Evolutionary conservation across 2,113 vertebrate genomes (phyloP).

Genomic region (Zeus faber): DNA sequence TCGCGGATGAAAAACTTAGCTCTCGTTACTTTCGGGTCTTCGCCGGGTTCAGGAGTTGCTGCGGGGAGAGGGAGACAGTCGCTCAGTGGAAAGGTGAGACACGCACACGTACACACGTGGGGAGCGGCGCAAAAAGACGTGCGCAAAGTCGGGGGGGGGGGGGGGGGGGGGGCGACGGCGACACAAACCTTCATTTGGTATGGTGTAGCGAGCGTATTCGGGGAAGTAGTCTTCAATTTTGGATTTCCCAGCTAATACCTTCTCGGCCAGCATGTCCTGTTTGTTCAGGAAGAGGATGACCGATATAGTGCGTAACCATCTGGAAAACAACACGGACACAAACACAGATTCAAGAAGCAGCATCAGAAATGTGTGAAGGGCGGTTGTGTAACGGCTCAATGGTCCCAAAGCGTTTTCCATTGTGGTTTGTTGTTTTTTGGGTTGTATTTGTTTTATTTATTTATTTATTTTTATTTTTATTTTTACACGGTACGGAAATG

Average conservation of each 20-base stretch:
- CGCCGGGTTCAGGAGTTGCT: conserved; percentile 95
- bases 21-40: conserved; percentile 97
- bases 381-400: too few species aligned
- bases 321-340: conserved; percentile 40
- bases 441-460: too few species aligned
- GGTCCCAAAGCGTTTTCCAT: too few species aligned
- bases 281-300: conserved; percentile 99
- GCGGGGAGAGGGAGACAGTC: conserved; percentile 21
- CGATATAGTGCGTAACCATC: conserved; percentile 98
- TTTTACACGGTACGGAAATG: too few species aligned
- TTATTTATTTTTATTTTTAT: too few species aligned
- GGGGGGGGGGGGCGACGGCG: too few species aligned
- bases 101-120: background rate
- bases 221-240: conserved; percentile 99
- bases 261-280: conserved; percentile 98
- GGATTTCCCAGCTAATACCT: conserved; percentile 98
- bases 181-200: conserved; percentile 92
- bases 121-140: background rate
- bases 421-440: too few species aligned
- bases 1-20: conserved; percentile 99
- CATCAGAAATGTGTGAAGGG: too few species aligned
- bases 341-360: too few species aligned
- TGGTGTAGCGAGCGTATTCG: conserved; percentile 93
- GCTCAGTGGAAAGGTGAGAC: too few species aligned
- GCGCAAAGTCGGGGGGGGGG: background rate